phyloP scores from a whole-genome alignment of 2,888 invertebrate genomes.

The Ophion ventricosus region DNA sequence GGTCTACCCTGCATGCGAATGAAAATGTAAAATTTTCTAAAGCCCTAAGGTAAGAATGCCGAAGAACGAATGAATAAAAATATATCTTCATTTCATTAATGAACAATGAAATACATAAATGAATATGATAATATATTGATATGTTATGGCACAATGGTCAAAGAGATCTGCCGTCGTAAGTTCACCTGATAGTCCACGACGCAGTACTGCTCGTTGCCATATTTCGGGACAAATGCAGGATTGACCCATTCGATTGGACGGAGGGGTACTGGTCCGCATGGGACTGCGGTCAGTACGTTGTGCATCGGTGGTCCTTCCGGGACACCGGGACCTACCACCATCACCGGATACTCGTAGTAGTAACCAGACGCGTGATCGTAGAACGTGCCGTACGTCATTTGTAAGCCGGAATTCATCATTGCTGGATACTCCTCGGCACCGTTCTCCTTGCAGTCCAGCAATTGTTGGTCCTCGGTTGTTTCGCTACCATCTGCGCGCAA shows the following conservation, averaged over 20 bases:
- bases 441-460: constrained; percentile 74
- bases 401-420: constrained; percentile 71
- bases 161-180: constrained; percentile 48
- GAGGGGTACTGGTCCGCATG: constrained; percentile 83
- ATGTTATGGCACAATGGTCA: too few species aligned
- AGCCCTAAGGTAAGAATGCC: too few species aligned
- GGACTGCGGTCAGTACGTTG: constrained; percentile 81
- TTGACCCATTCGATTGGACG: constrained; percentile 84
- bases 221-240: constrained; percentile 81
- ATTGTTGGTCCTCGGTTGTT: constrained; percentile 81
- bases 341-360: constrained; percentile 81
- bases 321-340: constrained; percentile 82
- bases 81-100: too few species aligned
- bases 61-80: too few species aligned
- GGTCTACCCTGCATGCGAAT: too few species aligned
- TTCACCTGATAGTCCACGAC: constrained; percentile 79
- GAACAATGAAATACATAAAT: too few species aligned
- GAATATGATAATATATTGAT: too few species aligned
- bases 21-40: too few species aligned
- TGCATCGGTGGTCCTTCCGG: constrained; percentile 74
- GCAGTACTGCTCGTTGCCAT: constrained; percentile 78
- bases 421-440: constrained; percentile 73
- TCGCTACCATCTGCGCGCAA: constrained; percentile 79
- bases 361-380: constrained; percentile 81
- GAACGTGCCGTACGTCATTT: constrained; percentile 79